A percentile compares a stretch with the other conserved stretches of the same genome.
Evolutionary conservation across 2,113 vertebrate species (phyloP).

Genomic region (Oreochromis niloticus): DNA sequence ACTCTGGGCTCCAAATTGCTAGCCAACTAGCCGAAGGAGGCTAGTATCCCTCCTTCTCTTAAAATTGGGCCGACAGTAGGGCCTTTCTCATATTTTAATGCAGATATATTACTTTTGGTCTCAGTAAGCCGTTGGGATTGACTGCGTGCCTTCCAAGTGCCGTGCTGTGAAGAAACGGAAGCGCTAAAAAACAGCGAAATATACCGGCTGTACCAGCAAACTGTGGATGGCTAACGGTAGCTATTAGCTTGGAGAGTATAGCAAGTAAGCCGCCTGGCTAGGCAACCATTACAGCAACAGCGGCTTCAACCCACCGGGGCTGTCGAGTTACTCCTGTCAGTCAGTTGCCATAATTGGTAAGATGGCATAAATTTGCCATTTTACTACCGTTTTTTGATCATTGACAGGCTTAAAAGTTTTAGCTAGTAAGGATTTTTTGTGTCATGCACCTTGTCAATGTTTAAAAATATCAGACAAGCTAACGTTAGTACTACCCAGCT

Average conservation of each 20-base stretch:
- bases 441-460: background rate
- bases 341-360: conserved; percentile 55
- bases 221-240: conserved; percentile 51
- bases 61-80: conserved; percentile 27
- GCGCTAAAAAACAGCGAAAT: conserved; percentile 30
- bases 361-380: background rate
- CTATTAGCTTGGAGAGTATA: conserved; percentile 28
- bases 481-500: conserved; percentile 1
- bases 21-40: conserved; percentile 53
- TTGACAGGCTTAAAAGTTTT: background rate
- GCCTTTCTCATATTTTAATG: background rate
- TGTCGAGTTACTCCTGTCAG: conserved; percentile 17
- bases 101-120: background rate
- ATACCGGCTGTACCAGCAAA: conserved; percentile 61
- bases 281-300: conserved; percentile 45
- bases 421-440: background rate
- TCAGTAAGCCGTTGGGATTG: background rate
- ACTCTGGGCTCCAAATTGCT: conserved; percentile 27
- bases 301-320: conserved; percentile 29
- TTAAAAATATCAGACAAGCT: background rate
- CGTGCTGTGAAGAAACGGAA: conserved; percentile 5
- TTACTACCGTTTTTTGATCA: background rate
- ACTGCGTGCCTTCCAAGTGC: background rate
- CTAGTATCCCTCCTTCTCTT: conserved; percentile 34
- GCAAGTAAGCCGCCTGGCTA: conserved; percentile 38